A percentile compares a stretch with the other conserved stretches of the same genome.
These are phyloP conservation scores for Tragopan temminckii DNA, from an alignment of 2,797 vertebrate species.

Conservation along the genomic window DNA sequence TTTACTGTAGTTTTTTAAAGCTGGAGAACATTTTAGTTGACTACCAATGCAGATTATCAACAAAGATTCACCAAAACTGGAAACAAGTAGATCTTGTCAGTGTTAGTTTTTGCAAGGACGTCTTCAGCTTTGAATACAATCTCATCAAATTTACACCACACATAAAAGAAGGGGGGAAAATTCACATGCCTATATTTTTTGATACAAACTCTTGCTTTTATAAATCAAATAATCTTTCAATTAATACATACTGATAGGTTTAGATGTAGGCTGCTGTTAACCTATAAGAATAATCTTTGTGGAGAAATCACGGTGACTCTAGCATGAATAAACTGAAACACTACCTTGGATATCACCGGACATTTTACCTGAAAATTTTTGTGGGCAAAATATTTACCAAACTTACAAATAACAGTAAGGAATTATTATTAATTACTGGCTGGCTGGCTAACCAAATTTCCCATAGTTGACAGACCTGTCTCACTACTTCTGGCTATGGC, in stretches of 20 bases:
- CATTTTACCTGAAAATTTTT: background rate
- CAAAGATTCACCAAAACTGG: background rate
- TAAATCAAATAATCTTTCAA: background rate
- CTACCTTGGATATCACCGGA: background rate
- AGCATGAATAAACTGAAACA: background rate
- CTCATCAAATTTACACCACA: background rate
- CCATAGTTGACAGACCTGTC: background rate
- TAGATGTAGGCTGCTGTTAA: background rate
- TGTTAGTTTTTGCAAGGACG: background rate
- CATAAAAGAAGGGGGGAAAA: background rate
- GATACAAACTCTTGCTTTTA: background rate
- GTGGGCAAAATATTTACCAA: background rate
- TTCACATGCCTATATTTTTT: background rate
- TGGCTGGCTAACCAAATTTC: background rate
- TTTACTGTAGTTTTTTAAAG: background rate
- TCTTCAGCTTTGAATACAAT: background rate
- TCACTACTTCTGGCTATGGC: background rate
- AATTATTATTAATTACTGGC: background rate
- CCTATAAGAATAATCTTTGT: background rate
- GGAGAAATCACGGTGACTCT: background rate
- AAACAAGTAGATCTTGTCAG: background rate
- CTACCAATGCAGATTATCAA: background rate
- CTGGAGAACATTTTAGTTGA: background rate
- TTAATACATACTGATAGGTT: background rate
- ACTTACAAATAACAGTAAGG: background rate